Evolutionary conservation across 1,140 invertebrate genomes (phyloP).

Genomic region (Drosophila ogumai): DNA sequence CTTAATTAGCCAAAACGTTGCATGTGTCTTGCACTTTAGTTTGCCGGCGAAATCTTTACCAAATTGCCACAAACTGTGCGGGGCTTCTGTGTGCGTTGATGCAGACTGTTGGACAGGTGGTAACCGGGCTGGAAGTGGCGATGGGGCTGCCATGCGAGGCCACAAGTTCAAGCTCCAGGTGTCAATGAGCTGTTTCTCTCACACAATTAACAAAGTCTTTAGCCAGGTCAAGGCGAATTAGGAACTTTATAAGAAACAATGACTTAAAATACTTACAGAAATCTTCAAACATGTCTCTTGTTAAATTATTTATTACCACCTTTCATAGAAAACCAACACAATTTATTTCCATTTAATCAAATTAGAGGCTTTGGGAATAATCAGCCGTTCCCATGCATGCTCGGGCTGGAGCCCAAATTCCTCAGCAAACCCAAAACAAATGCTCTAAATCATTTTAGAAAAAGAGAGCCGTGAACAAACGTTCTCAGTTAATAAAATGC

Average conservation of each 20-base stretch:
- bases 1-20: slow-evolving; percentile 77
- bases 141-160: slow-evolving; percentile 59
- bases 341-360: slow-evolving; percentile 31
- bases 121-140: slow-evolving; percentile 20
- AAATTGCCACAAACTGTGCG: slow-evolving; percentile 50
- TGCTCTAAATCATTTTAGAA: slow-evolving; percentile 30
- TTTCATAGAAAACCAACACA: slow-evolving; percentile 20
- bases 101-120: slow-evolving; percentile 20
- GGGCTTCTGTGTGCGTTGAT: slow-evolving; percentile 10
- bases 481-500: slow-evolving; percentile 73
- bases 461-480: slow-evolving; percentile 31
- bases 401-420: background rate
- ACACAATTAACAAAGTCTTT: slow-evolving; percentile 43
- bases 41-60: slow-evolving; percentile 43
- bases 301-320: slow-evolving; percentile 17
- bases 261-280: too few species aligned
- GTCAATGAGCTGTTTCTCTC: slow-evolving; percentile 35
- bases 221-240: slow-evolving; percentile 13
- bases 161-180: slow-evolving; percentile 49
- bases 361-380: slow-evolving; percentile 4
- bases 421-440: slow-evolving; percentile 19
- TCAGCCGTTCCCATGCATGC: slow-evolving; percentile 8
- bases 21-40: slow-evolving; percentile 78
- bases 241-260: background rate
- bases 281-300: background rate